Percentiles rank a stretch among this genome's conserved stretches.
phyloP scores from a whole-genome alignment of 2,113 vertebrate species.

The Nycticebus coucang region DNA sequence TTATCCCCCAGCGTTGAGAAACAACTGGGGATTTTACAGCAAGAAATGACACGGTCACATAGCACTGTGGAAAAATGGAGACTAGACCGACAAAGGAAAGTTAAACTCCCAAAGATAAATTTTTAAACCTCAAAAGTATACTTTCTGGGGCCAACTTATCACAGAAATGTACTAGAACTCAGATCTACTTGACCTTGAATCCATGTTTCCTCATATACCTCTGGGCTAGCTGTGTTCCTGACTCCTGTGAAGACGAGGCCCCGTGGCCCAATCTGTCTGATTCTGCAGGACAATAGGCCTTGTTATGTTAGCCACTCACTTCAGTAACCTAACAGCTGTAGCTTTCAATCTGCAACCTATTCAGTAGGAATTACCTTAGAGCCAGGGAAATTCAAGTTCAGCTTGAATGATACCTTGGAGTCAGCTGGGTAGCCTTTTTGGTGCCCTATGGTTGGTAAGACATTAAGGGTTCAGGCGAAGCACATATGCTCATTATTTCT shows the following conservation, averaged over 20 bases:
- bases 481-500: slow-evolving; percentile 78
- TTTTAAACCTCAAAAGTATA: not conserved
- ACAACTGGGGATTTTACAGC: not conserved
- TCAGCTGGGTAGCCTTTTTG: slow-evolving; percentile 81
- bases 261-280: not conserved
- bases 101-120: not conserved
- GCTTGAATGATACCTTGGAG: slow-evolving; percentile 81
- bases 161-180: not conserved
- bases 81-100: not conserved
- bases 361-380: slow-evolving; percentile 33
- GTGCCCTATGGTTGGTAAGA: slow-evolving; percentile 83
- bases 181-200: not conserved
- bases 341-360: slow-evolving; percentile 55
- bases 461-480: slow-evolving; percentile 81
- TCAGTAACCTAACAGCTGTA: slow-evolving; percentile 11
- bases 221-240: not conserved
- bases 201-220: not conserved
- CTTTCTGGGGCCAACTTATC: not conserved
- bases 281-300: not conserved
- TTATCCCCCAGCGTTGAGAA: not conserved
- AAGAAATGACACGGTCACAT: not conserved
- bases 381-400: slow-evolving; percentile 56
- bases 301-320: slow-evolving; percentile 7
- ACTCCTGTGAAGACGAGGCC: not conserved
- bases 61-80: not conserved